Conservation (phyloP, 2,797 vertebrate species). For the Paratrypauchen microcephalus region DNA sequence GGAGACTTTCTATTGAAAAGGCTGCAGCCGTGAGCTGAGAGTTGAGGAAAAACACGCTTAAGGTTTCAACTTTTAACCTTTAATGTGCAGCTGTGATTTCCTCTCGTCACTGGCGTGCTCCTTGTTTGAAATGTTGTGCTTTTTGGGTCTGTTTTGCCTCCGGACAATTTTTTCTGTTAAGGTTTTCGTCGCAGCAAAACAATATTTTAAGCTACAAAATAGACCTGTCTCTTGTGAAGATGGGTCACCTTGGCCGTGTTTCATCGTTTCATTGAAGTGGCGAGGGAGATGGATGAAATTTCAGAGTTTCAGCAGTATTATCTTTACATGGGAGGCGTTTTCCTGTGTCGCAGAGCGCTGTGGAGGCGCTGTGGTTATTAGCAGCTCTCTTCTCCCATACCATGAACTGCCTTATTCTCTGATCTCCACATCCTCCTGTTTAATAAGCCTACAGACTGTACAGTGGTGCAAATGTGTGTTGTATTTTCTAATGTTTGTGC, state of each 20-base stretch:
- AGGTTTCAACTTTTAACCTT: conserved; percentile 71
- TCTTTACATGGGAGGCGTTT: conserved; percentile 39
- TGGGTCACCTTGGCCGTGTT: conserved; percentile 49
- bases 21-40: conserved; percentile 29
- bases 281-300: conserved; percentile 29
- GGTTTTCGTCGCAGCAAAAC: conserved; percentile 54
- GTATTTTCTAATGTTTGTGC: conserved; percentile 64
- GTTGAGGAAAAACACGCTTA: conserved; percentile 38
- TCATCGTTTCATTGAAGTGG: conserved; percentile 46
- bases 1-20: conserved; percentile 40
- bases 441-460: conserved; percentile 55
- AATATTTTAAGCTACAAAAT: conserved; percentile 37
- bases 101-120: conserved; percentile 65
- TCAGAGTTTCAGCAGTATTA: conserved; percentile 43
- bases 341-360: conserved; percentile 44
- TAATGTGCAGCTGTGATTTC: conserved; percentile 77
- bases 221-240: conserved; percentile 46
- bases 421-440: conserved; percentile 6
- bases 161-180: conserved; percentile 55
- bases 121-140: conserved; percentile 71
- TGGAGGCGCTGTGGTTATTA: conserved; percentile 55
- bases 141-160: conserved; percentile 58
- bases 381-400: conserved; percentile 67
- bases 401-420: conserved; percentile 76
- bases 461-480: conserved; percentile 57